Conservation (phyloP, 2,888 invertebrate species). For the Palloptera scutellata region DNA sequence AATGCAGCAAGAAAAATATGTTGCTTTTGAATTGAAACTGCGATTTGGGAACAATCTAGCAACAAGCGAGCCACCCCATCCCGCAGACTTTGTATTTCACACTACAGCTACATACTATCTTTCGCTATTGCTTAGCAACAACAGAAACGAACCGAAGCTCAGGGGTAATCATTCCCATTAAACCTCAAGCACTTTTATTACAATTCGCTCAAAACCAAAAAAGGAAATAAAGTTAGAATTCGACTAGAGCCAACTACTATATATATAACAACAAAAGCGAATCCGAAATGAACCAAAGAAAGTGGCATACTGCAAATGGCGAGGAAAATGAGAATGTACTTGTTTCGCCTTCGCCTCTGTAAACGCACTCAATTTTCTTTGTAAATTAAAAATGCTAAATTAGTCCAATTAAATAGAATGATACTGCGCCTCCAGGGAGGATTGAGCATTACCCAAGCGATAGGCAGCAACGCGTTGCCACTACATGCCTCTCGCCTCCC, state of each 20-base stretch:
- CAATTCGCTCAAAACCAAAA: conserved; percentile 34
- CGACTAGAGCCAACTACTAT: conserved; percentile 23
- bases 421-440: conserved; percentile 30
- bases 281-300: conserved; percentile 12
- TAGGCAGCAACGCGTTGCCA: too few species aligned
- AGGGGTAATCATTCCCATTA: conserved; percentile 36
- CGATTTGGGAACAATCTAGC: too few species aligned
- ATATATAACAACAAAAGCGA: conserved; percentile 2
- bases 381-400: conserved; percentile 53
- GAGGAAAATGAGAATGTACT: conserved; percentile 1
- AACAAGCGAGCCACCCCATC: too few species aligned
- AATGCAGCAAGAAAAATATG: too few species aligned
- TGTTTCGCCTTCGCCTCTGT: conserved; percentile 11
- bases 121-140: too few species aligned
- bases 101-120: too few species aligned
- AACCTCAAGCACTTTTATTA: conserved; percentile 38
- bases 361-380: conserved; percentile 40
- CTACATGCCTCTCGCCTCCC: too few species aligned
- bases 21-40: too few species aligned
- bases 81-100: too few species aligned
- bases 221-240: conserved; percentile 25
- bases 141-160: not conserved
- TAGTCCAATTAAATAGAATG: conserved; percentile 51
- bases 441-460: not conserved
- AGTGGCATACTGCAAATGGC: not conserved